A percentile compares a stretch with the other conserved stretches of the same genome.
Conservation (phyloP, 2,113 vertebrate species). For the Mustela nigripes region DNA sequence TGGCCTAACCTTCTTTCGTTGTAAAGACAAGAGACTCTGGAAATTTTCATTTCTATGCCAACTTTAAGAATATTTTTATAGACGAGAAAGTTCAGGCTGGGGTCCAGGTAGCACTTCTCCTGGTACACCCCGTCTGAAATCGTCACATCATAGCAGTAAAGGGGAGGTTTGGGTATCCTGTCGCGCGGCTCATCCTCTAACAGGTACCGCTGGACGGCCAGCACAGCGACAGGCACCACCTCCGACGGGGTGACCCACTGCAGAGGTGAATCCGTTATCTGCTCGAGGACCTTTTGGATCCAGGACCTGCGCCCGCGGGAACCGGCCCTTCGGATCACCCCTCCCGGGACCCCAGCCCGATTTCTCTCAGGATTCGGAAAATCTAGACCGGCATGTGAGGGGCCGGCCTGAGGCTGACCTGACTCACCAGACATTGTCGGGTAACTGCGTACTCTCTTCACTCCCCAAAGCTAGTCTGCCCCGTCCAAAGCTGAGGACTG, state of each 20-base stretch:
- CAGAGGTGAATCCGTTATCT: constrained; percentile 25
- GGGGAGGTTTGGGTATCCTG: constrained; percentile 72
- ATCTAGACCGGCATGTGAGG: neutral
- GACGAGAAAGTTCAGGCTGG: constrained; percentile 87
- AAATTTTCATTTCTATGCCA: constrained; percentile 87
- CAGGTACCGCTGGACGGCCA: constrained; percentile 87
- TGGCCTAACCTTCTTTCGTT: constrained; percentile 88
- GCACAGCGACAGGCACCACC: constrained; percentile 83
- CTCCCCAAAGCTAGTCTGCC: neutral
- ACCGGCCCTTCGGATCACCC: neutral
- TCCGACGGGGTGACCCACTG: constrained; percentile 68
- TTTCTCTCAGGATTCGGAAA: neutral
- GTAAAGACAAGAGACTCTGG: constrained; percentile 89
- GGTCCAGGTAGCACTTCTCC: constrained; percentile 89
- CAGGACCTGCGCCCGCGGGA: constrained; percentile 27
- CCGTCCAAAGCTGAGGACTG: accelerated
- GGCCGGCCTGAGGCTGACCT: neutral
- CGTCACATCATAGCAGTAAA: constrained; percentile 87
- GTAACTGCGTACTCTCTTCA: neutral
- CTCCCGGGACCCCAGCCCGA: neutral
- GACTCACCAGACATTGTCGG: constrained; percentile 1
- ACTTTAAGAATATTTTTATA: constrained; percentile 88
- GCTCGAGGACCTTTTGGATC: constrained; percentile 68
- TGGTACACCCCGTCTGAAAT: constrained; percentile 88
- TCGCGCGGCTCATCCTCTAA: constrained; percentile 54